Percentiles rank a stretch among this genome's conserved stretches.
phyloP scores from a whole-genome alignment of 2,113 vertebrate species.

The Empidonax alnorum region DNA sequence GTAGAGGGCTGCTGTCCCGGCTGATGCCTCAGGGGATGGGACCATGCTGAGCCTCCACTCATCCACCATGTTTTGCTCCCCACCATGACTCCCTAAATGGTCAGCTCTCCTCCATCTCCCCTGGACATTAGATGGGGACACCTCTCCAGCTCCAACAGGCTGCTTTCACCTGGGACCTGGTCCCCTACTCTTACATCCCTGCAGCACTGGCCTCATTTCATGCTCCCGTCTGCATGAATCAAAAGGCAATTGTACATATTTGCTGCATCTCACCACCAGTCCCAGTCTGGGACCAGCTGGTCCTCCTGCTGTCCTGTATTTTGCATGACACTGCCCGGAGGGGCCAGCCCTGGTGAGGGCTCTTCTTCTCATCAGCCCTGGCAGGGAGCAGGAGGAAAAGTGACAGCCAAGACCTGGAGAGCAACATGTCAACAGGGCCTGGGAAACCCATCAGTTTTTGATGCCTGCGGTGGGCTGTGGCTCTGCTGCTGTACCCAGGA shows the following conservation, averaged over 20 bases:
- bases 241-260: not conserved
- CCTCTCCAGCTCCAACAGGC: not conserved
- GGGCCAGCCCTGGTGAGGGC: fast-evolving
- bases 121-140: not conserved
- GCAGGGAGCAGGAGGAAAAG: not conserved
- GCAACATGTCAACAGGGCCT: fast-evolving
- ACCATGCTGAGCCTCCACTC: not conserved
- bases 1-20: not conserved
- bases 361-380: not conserved
- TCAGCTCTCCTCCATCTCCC: fast-evolving
- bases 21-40: not conserved
- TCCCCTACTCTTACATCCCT: not conserved
- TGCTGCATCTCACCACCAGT: not conserved
- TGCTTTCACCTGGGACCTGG: not conserved
- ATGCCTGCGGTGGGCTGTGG: fast-evolving
- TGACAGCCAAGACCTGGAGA: not conserved
- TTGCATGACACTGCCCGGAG: not conserved
- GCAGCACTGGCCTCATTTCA: fast-evolving
- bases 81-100: not conserved
- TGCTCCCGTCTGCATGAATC: fast-evolving
- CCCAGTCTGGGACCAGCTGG: not conserved
- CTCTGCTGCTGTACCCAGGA: fast-evolving
- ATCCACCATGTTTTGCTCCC: fast-evolving
- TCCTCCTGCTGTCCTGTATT: not conserved
- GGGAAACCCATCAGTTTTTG: fast-evolving